Conservation (phyloP, 1,140 invertebrate genomes). For the Eulimnadia texana region DNA sequence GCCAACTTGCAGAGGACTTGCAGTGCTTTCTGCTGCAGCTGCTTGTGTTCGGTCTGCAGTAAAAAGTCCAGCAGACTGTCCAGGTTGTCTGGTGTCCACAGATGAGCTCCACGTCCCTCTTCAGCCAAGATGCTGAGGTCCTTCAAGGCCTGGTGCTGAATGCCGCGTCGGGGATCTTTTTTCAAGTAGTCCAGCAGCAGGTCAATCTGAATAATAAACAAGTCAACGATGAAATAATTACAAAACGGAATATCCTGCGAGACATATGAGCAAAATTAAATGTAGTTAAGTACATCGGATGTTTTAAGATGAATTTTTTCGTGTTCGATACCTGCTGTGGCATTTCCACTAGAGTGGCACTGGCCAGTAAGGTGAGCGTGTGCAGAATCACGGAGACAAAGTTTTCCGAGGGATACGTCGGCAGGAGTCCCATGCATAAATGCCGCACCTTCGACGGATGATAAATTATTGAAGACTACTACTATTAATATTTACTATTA, state of each 20-base stretch:
- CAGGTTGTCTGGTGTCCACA: constrained; percentile 60
- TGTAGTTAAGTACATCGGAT: too few relatives aligned
- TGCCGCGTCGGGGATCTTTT: constrained; percentile 46
- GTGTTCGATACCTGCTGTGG: constrained; percentile 84
- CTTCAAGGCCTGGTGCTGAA: constrained; percentile 56
- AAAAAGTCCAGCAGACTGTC: constrained; percentile 41
- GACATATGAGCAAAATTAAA: too few relatives aligned
- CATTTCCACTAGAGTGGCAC: constrained; percentile 76
- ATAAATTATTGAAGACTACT: constrained; percentile 6
- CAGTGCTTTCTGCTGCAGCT: constrained; percentile 27
- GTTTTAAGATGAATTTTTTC: too few relatives aligned
- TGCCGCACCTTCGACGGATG: constrained; percentile 44
- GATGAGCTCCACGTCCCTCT: constrained; percentile 48
- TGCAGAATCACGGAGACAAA: constrained; percentile 74
- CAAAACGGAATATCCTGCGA: too few relatives aligned
- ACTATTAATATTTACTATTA: too few relatives aligned
- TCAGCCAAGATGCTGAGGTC: constrained; percentile 58
- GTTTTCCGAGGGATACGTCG: constrained; percentile 67
- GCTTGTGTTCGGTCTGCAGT: constrained; percentile 29
- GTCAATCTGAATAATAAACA: constrained; percentile 30
- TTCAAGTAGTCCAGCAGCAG: constrained; percentile 40
- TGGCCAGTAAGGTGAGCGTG: constrained; percentile 73
- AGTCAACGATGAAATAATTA: constrained; percentile 15
- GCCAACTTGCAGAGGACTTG: constrained; percentile 35
- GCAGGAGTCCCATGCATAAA: constrained; percentile 64